Evolutionary conservation across 2,113 vertebrate species (phyloP).

Genomic region (Asarcornis scutulata): DNA sequence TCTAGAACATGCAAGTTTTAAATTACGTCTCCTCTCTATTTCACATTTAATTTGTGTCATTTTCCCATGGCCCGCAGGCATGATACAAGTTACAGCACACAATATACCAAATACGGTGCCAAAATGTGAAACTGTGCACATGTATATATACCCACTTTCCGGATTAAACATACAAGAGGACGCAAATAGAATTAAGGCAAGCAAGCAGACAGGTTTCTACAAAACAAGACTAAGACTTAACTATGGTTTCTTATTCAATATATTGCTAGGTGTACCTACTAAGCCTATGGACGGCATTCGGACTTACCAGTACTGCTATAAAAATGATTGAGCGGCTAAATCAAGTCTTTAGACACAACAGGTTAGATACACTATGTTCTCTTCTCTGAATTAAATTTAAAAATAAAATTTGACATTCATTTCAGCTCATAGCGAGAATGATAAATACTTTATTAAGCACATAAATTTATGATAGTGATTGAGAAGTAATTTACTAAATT

Average conservation of each 20-base stretch:
- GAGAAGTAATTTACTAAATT: not conserved
- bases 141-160: conserved; percentile 40
- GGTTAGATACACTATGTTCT: not conserved
- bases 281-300: not conserved
- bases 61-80: conserved; percentile 60
- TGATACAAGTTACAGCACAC: conserved; percentile 58
- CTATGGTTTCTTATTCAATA: not conserved
- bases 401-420: not conserved
- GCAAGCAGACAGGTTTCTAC: not conserved
- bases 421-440: not conserved
- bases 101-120: conserved; percentile 29
- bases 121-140: conserved; percentile 54
- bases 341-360: not conserved
- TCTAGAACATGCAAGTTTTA: conserved; percentile 44
- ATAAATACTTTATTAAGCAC: not conserved
- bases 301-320: not conserved
- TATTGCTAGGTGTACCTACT: not conserved
- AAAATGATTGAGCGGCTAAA: not conserved
- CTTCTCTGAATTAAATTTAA: not conserved
- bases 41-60: conserved; percentile 35
- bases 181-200: conserved; percentile 45
- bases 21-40: conserved; percentile 12
- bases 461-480: not conserved
- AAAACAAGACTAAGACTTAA: not conserved
- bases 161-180: conserved; percentile 51